Conservation (phyloP, 1,140 invertebrate genomes). For the Platyura marginata region DNA sequence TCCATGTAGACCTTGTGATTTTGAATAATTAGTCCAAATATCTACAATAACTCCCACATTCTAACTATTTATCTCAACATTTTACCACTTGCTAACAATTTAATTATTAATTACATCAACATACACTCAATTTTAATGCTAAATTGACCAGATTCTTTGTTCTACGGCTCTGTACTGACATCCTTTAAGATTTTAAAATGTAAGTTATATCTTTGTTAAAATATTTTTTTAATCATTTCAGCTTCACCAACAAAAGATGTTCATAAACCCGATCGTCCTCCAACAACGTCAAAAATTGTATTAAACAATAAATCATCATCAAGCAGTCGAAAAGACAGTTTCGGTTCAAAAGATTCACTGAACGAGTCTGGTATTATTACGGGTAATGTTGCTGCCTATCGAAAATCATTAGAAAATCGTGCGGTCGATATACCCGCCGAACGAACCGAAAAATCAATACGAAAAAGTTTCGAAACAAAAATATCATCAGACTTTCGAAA, state of each 20-base stretch:
- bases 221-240: not conserved
- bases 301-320: slow-evolving; percentile 13
- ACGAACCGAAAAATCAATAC: slow-evolving; percentile 6
- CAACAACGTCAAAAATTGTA: slow-evolving; percentile 17
- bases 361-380: slow-evolving; percentile 20
- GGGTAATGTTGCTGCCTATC: slow-evolving; percentile 27
- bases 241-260: slow-evolving; percentile 1
- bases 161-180: too few species aligned
- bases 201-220: not conserved
- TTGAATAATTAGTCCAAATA: too few species aligned
- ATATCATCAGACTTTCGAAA: slow-evolving; percentile 14
- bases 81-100: too few species aligned
- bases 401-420: slow-evolving; percentile 30
- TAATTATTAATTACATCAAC: too few species aligned
- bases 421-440: slow-evolving; percentile 15
- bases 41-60: too few species aligned
- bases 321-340: slow-evolving; percentile 18
- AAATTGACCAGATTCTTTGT: too few species aligned
- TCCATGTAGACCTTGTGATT: too few species aligned
- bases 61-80: too few species aligned
- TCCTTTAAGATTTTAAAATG: not conserved
- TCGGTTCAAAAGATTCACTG: slow-evolving; percentile 21
- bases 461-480: slow-evolving; percentile 2
- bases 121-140: too few species aligned
- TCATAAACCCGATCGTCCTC: slow-evolving; percentile 4